Evolutionary conservation across 1,140 invertebrate species (phyloP), one percentile per base, ranked within the genome.

Genomic region (Metopolophium dirhodum): DNA sequence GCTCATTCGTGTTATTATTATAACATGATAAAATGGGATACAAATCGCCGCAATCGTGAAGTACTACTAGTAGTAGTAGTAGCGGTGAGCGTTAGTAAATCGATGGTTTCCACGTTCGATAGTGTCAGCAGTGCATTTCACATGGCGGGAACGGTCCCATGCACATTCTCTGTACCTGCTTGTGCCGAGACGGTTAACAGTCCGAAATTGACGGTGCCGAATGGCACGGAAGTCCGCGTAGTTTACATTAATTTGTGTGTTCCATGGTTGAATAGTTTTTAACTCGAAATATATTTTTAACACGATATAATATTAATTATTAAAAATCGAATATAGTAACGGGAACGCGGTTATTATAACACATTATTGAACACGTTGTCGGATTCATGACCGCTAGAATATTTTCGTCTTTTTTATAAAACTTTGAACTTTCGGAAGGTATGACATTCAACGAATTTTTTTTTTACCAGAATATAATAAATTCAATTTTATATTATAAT

Each of bases 151-250:
- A 91, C 90, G 37, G 90, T 30, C 91, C 22, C 61, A n/a, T 51
- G 90, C 68, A n/a, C 90, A 91, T 91, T 82, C 90, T 91, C 45
- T 68, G 90, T 91, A 91, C 90, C 90, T 91, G 90, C 61, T 82
- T 77, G 90, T 47, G 45, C 61, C 61, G 91, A 92, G 91, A 92
- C 91, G 77, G 61, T 77, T 49, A 82, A 91, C 90, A 91, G 90
- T 91, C 90, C 90, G 90, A 91, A 91, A 83, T 91, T 68, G 68
- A 91, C 90, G 45, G 61, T 77, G 90, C 88, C 54, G 88, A 61
- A 54, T 61, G 54, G 54, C 89, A 90, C 89, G 89, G 37, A 68
- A 90, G 37, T 91, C 90, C 90, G 68, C 90, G 68, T 26, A 91
- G 90, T 91, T 35, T 23, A 91, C 4, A 49, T 91, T n/a, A n/a